These are phyloP conservation scores for Alouatta palliata DNA, from an alignment of 2,113 vertebrate species.

Conservation along the genomic window DNA sequence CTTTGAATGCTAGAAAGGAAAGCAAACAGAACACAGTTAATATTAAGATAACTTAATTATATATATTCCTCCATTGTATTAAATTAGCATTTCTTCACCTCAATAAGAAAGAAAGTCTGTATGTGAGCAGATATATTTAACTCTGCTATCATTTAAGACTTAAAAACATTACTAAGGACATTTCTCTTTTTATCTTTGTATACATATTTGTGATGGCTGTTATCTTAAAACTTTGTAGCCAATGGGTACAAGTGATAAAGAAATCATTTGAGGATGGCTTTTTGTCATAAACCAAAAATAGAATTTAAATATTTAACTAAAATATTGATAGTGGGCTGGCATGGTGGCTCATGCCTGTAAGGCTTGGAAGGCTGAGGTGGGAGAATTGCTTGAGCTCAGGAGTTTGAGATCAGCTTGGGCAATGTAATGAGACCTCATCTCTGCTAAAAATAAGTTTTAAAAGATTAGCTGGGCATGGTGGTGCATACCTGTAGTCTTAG, in stretches of 20 bases:
- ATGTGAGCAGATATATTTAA: neutral
- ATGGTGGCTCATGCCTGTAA: too few species aligned
- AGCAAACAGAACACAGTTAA: neutral
- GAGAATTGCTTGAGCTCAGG: too few species aligned
- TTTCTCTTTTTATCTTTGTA: neutral
- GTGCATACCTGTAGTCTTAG: too few species aligned
- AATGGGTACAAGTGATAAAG: neutral
- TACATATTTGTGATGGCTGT: neutral
- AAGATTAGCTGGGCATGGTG: too few species aligned
- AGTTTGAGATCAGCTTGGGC: too few species aligned
- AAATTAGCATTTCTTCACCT: constrained; percentile 12
- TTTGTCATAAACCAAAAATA: neutral
- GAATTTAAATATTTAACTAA: constrained; percentile 15
- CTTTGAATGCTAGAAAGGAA: neutral
- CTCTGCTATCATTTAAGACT: neutral
- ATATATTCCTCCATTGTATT: neutral
- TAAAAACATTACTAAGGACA: neutral
- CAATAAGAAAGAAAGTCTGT: neutral
- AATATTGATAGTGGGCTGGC: neutral
- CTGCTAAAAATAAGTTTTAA: too few species aligned
- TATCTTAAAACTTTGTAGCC: constrained; percentile 28
- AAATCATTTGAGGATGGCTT: neutral
- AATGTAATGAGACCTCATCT: too few species aligned
- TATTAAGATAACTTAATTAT: constrained; percentile 7
- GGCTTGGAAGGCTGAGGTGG: too few species aligned